phyloP scores from a whole-genome alignment of 2,888 invertebrate genomes.

The Aricia artaxerxes region DNA sequence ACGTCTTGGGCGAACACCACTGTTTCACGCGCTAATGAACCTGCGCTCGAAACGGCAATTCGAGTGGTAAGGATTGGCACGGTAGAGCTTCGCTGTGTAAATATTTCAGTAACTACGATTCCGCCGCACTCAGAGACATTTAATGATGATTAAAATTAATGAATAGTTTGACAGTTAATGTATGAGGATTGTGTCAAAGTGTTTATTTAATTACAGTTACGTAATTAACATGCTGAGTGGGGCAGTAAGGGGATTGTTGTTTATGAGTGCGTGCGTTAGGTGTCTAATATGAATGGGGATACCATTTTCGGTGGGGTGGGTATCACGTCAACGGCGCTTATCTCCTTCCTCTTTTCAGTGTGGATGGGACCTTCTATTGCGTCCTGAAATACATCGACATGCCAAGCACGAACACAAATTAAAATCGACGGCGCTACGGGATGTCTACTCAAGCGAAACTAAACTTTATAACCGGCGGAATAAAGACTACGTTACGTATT shows the following conservation, averaged over 20 bases:
- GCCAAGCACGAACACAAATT: constrained; percentile 57
- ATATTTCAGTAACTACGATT: not conserved
- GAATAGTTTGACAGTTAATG: no score
- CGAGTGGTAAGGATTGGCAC: not conserved
- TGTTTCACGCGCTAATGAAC: no score
- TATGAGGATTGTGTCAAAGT: no score
- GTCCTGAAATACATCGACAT: constrained; percentile 72
- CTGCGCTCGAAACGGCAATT: not conserved
- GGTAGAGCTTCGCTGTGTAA: not conserved
- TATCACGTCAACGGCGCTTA: constrained; percentile 43
- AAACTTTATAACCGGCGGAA: not conserved
- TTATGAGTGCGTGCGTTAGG: not conserved
- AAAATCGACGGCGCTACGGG: constrained; percentile 28
- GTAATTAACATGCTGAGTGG: no score
- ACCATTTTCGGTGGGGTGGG: constrained; percentile 62
- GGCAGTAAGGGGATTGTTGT: no score
- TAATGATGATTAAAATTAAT: no score
- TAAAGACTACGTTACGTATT: not conserved
- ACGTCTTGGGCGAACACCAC: no score
- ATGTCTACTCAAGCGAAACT: constrained; percentile 17
- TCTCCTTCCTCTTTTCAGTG: constrained; percentile 63
- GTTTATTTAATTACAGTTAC: no score
- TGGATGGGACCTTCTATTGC: constrained; percentile 63
- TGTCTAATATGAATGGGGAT: constrained; percentile 42
- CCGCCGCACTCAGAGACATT: no score